Evolutionary conservation across 2,797 vertebrate species (phyloP), one percentile per base, ranked within the genome.

Genomic region (Semaprochilodus insignis): DNA sequence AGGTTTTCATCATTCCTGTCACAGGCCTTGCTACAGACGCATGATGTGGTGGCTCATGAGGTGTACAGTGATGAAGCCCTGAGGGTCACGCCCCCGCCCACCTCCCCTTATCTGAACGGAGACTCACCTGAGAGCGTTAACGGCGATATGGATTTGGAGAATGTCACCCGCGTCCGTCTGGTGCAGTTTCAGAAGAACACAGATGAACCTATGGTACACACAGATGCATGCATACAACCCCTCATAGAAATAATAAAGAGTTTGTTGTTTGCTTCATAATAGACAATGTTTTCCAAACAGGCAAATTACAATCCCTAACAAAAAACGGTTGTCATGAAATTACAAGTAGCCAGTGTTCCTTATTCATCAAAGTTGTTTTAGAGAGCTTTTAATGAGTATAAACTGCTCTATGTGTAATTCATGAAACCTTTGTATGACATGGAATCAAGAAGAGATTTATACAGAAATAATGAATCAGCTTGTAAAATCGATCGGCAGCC

Each of bases 151-250:
- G 98, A 99, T 88, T 96, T 99, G 95, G 98, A 99, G 93, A 99
- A 99, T 1, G 98, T 99, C 72, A 99, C 98, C 74, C 94, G 98
- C 48, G 98, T 99, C 21, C 96, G 98, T 0, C 95, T 99, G 88
- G 98, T 99, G 65, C 98, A 99, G 93, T 99, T 99, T 88, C 98
- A 99, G 94, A 99, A 99, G 94, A 99, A 99, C 92, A 99, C 98
- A 0, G 98, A 99, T 52, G 98, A 99, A 88, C 97, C 98, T 75
- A 99, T 99, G 98, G 96, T 96, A 91, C 65, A 8, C 65, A 8
- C 1, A 77, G 2, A 17, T 14, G 17, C 60, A 19, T 48, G 54
- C 44, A 51, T 25, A 52, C 11, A 55, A 51, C 36, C 25, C 15
- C 21, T 13, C 21, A 65, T 31, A 7, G 16, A 65, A 0, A 27